phyloP scores from a whole-genome alignment of 2,113 vertebrate genomes.

The Thomomys bottae region DNA sequence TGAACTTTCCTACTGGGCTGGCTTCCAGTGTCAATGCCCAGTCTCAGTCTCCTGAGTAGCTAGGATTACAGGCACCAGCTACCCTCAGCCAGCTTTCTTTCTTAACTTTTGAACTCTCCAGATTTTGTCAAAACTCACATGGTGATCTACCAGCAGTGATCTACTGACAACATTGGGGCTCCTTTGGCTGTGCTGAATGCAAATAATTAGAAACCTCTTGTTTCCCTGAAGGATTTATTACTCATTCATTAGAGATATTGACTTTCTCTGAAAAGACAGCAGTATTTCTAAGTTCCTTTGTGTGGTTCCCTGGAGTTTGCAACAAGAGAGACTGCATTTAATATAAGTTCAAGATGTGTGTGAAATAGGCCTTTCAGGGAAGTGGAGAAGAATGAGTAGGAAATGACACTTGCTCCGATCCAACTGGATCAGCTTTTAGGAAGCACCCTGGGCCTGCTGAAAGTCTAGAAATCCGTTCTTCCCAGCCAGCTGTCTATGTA shows the following conservation, averaged over 20 bases:
- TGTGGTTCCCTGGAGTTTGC: neutral
- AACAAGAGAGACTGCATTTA: neutral
- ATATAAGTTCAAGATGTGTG: neutral
- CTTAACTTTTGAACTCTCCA: neutral
- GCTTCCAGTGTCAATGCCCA: too few species aligned
- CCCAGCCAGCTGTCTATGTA: rapidly evolving
- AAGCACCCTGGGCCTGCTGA: neutral
- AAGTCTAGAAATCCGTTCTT: neutral
- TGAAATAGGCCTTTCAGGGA: neutral
- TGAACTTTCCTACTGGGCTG: too few species aligned
- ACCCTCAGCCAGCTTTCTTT: neutral
- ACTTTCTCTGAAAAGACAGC: constrained; percentile 44
- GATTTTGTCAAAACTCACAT: constrained; percentile 1
- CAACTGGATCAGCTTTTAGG: neutral
- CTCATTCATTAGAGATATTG: constrained; percentile 25
- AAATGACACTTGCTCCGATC: rapidly evolving
- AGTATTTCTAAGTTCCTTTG: constrained; percentile 45
- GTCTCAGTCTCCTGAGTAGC: too few species aligned
- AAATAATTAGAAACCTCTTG: constrained; percentile 40
- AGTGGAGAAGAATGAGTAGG: too few species aligned
- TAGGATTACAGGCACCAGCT: too few species aligned
- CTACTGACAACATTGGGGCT: neutral
- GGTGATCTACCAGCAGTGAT: neutral
- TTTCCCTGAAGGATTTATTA: constrained; percentile 41
- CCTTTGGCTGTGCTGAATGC: constrained; percentile 33